Evolutionary conservation across 2,797 vertebrate genomes (phyloP).

Genomic region (Clarias fuscus): DNA sequence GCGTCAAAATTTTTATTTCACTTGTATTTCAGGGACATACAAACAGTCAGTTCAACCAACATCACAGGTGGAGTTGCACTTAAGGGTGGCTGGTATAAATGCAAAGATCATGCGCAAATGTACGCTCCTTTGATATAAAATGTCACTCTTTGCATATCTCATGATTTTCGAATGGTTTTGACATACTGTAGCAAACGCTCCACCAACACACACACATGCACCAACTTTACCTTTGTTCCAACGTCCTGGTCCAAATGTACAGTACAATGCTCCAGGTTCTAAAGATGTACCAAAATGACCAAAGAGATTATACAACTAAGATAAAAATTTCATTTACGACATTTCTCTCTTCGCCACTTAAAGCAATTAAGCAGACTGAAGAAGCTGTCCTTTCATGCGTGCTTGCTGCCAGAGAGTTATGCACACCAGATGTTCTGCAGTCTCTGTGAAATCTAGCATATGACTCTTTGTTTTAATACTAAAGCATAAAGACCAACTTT

Average conservation of each 20-base stretch:
- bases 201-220: no score
- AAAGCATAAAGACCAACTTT: conserved; percentile 1
- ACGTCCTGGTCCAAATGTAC: not conserved
- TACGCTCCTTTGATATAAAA: not conserved
- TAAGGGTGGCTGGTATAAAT: not conserved
- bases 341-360: conserved; percentile 12
- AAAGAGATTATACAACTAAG: not conserved
- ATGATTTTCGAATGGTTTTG: not conserved
- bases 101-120: no score
- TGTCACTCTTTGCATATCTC: not conserved
- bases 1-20: not conserved
- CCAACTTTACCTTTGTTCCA: not conserved
- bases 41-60: not conserved
- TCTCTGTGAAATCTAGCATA: conserved; percentile 17
- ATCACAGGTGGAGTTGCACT: not conserved
- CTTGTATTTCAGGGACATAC: not conserved
- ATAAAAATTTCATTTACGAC: not conserved
- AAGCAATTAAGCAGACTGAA: conserved; percentile 10
- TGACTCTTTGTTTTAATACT: conserved; percentile 15
- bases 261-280: not conserved
- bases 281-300: not conserved
- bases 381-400: not conserved
- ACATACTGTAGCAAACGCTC: not conserved
- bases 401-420: conserved; percentile 16
- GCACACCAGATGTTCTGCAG: conserved; percentile 22